Evolutionary conservation across 2,113 vertebrate species (phyloP), one percentile per base, ranked within the genome.

Genomic region (Hemiscyllium ocellatum): DNA sequence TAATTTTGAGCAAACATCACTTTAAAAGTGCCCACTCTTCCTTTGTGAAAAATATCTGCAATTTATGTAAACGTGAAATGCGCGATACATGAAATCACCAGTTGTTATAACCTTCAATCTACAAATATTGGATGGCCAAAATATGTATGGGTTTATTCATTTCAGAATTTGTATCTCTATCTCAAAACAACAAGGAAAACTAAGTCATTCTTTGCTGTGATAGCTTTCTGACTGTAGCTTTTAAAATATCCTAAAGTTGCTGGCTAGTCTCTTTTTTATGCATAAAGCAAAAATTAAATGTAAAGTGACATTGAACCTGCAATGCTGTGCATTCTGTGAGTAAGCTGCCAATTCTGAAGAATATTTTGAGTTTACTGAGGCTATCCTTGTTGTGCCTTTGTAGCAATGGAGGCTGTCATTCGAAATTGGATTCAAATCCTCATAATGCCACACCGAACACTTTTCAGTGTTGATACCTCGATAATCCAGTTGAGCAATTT

Each of bases 401-500:
- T 2, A 47, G 47, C 68, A 50, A 52, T 15, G 37, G 42, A 52
- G 68, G 69, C 47, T 76, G 42, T 76, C 69, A 52, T 24, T 52
- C 22, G n/a, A 47, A 72, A 69, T 95, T 95, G 94, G 26, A 95
- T 72, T 50, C 10, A 95, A 72, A 95, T 76, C 69, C 69, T 26
- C 94, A 76, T 95, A 52, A 94, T 94, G 70, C 94, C 69, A 52
- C 47, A 52, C 94, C 50, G 69, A 76, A 20, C 22, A 29, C 37
- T 50, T 95, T 95, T 95, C 50, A 50, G 68, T 52, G 42, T 19
- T 33, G 94, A 76, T 47, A 13, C 66, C 66, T 26, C 7, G 19
- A 94, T 52, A 95, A 95, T 72, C 68, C 20, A 95, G 68, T 72
- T 69, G 37, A 72, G 69, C 24, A 72, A 61, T 72, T 95, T 95